Evolutionary conservation across 2,113 vertebrate species (phyloP).

Genomic region (Neotoma lepida): DNA sequence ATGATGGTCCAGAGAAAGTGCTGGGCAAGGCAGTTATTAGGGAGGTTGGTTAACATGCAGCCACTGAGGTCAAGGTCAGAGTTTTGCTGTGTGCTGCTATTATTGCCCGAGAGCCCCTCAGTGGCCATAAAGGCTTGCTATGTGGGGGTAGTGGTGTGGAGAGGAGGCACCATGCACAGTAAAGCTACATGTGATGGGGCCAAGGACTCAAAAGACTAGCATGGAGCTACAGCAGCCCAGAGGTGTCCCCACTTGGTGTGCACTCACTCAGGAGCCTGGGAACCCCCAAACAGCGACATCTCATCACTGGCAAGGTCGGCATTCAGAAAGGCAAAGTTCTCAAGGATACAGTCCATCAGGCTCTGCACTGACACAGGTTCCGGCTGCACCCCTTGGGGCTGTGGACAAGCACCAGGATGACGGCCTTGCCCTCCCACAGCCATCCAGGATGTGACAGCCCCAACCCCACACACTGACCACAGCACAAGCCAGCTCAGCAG

Average conservation of each 20-base stretch:
- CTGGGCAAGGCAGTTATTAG: neutral
- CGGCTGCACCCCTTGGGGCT: slow-evolving; percentile 82
- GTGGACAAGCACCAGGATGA: slow-evolving; percentile 26
- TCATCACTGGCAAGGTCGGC: slow-evolving; percentile 89
- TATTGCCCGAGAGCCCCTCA: neutral
- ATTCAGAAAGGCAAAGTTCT: slow-evolving; percentile 95
- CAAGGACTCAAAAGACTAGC: neutral
- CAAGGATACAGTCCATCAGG: slow-evolving; percentile 92
- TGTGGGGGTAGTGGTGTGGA: rapidly evolving
- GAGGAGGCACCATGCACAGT: neutral
- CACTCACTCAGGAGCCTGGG: slow-evolving; percentile 88
- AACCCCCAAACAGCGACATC: slow-evolving; percentile 87
- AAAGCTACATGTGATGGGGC: rapidly evolving
- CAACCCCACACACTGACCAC: rapidly evolving
- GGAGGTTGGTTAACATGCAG: rapidly evolving
- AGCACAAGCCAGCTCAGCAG: neutral
- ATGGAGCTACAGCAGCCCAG: rapidly evolving
- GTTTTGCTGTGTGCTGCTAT: neutral
- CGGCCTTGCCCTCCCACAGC: rapidly evolving
- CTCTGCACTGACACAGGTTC: slow-evolving; percentile 89
- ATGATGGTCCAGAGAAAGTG: rapidly evolving
- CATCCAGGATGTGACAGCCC: too few species aligned
- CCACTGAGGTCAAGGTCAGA: neutral
- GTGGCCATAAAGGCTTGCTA: neutral
- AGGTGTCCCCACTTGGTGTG: neutral